Evolutionary conservation across 2,888 invertebrate genomes (phyloP).

Genomic region (Eupithecia subfuscata): DNA sequence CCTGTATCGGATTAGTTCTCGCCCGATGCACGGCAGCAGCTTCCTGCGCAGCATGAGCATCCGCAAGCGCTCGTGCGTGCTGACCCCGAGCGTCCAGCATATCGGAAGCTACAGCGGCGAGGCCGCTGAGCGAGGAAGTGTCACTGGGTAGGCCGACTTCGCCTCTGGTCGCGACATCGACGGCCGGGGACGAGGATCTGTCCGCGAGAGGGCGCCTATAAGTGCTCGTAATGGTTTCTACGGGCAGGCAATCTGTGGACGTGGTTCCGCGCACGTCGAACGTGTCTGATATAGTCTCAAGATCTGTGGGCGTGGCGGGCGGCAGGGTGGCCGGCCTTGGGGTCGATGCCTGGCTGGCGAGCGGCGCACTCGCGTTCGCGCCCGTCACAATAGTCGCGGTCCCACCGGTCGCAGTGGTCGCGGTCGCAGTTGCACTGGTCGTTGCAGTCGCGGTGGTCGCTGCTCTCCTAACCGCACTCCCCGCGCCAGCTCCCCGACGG

Average conservation of each 20-base stretch:
- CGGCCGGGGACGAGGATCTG: conserved; percentile 58
- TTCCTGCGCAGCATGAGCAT: background rate
- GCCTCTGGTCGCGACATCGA: conserved; percentile 69
- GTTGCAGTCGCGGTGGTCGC: background rate
- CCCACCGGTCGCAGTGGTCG: background rate
- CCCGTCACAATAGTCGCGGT: conserved; percentile 41
- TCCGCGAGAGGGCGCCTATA: conserved; percentile 53
- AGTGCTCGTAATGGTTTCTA: conserved; percentile 13
- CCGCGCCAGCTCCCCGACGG: conserved; percentile 11
- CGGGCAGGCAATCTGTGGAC: conserved; percentile 2
- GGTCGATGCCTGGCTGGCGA: background rate
- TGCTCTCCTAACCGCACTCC: conserved; percentile 3
- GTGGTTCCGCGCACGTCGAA: conserved; percentile 9
- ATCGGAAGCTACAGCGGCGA: conserved; percentile 46
- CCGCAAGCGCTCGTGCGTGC: conserved; percentile 14
- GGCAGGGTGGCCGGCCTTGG: conserved; percentile 48
- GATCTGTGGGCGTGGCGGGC: background rate
- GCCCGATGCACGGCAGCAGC: too few relatives aligned
- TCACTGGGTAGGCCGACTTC: conserved; percentile 65
- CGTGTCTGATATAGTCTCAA: background rate
- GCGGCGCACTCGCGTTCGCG: conserved; percentile 45
- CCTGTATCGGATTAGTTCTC: background rate
- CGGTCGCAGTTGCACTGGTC: background rate
- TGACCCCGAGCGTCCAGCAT: conserved; percentile 27
- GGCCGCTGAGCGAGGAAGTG: conserved; percentile 54